A percentile compares a stretch with the other conserved stretches of the same genome.
These are phyloP conservation scores for Muricea muricata DNA, from an alignment of 92 coral and sea anemone genomes.

Conservation along the genomic window DNA sequence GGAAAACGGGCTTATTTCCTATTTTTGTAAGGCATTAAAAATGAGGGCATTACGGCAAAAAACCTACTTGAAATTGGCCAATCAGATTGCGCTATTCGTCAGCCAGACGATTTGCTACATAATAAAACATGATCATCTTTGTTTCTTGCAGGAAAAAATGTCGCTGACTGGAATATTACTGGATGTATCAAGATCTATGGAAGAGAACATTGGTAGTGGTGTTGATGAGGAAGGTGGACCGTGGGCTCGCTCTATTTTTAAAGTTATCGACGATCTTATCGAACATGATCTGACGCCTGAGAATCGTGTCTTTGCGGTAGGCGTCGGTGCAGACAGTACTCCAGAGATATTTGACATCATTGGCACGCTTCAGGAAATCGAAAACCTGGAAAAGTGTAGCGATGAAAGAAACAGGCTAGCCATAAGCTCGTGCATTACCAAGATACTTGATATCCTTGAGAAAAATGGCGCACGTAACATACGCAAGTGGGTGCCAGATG, in stretches of 20 bases:
- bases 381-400: too few relatives aligned
- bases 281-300: constrained; percentile 62
- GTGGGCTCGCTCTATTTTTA: constrained; percentile 68
- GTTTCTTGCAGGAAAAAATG: constrained; percentile 25
- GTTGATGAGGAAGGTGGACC: constrained; percentile 46
- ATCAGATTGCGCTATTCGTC: too few relatives aligned
- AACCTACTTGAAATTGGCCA: too few relatives aligned
- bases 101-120: too few relatives aligned
- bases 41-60: too few relatives aligned
- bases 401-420: not conserved
- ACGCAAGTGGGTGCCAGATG: constrained; percentile 48
- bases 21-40: too few relatives aligned
- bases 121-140: not conserved
- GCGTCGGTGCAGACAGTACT: constrained; percentile 52
- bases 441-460: constrained; percentile 30
- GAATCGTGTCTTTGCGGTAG: constrained; percentile 64
- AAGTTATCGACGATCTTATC: constrained; percentile 60
- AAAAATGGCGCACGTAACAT: constrained; percentile 46
- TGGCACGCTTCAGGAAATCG: not conserved
- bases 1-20: too few relatives aligned
- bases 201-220: constrained; percentile 38
- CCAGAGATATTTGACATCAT: not conserved
- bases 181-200: constrained; percentile 72
- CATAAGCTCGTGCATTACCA: not conserved
- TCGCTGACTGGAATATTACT: constrained; percentile 54